phyloP scores from a whole-genome alignment of 2,797 vertebrate genomes.

The Gobionotothen gibberifrons region DNA sequence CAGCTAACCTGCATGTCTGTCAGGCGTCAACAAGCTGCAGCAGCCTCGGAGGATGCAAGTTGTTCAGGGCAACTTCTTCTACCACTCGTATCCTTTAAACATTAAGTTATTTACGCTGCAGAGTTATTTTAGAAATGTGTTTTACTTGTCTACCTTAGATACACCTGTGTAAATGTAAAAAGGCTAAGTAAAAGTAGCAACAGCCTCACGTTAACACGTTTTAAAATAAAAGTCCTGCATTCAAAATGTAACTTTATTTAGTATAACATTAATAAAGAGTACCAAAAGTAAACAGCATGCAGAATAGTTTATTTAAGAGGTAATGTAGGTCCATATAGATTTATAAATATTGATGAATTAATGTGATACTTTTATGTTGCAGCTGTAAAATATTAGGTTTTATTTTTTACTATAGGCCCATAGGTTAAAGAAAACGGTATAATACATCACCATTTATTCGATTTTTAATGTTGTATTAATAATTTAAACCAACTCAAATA shows the following conservation, averaged over 20 bases:
- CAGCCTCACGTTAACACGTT: not conserved
- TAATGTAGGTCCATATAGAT: no score
- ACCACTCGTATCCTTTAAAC: conserved; percentile 78
- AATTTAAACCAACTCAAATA: not conserved
- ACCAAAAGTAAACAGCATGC: not conserved
- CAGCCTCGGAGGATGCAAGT: conserved; percentile 67
- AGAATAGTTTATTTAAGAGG: not conserved
- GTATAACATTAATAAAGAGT: not conserved
- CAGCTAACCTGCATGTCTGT: conserved; percentile 23
- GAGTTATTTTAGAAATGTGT: not conserved
- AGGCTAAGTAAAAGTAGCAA: not conserved
- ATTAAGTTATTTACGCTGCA: not conserved
- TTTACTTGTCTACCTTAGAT: not conserved
- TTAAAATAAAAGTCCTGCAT: not conserved
- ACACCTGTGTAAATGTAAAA: not conserved
- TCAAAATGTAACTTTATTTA: not conserved
- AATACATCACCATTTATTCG: no score
- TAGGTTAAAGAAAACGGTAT: no score
- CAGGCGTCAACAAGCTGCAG: conserved; percentile 7
- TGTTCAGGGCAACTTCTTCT: conserved; percentile 69
- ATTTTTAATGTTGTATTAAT: not conserved
- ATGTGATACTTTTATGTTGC: not conserved
- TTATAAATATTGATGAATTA: not conserved
- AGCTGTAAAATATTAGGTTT: not conserved
- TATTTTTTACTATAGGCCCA: not conserved